Conservation (phyloP, 2,888 invertebrate genomes). For the Pherbina coryleti region DNA sequence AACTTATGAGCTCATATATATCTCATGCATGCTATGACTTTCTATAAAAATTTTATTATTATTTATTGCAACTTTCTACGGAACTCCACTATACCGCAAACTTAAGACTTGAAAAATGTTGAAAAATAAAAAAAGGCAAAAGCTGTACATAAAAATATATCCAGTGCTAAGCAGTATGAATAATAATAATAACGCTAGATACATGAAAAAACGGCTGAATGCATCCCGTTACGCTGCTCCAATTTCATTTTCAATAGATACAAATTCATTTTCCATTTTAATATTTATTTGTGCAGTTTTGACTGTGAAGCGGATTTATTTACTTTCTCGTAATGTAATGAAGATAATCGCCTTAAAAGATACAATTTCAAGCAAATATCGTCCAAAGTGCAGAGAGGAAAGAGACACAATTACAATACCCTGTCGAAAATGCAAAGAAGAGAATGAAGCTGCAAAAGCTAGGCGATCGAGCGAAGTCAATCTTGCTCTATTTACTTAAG, state of each 20-base stretch:
- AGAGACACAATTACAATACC: no score
- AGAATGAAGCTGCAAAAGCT: background rate
- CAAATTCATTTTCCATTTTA: slow-evolving; percentile 2
- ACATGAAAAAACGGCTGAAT: background rate
- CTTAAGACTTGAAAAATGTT: background rate
- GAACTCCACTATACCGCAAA: background rate
- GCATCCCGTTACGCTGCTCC: background rate
- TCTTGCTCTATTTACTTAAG: no score
- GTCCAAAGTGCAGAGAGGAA: background rate
- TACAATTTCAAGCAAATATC: background rate
- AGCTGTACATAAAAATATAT: background rate
- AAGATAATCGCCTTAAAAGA: slow-evolving; percentile 32
- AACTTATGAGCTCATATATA: background rate
- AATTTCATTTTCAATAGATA: background rate
- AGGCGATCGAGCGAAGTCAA: background rate
- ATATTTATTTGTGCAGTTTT: background rate
- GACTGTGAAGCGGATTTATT: background rate
- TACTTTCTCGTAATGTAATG: slow-evolving; percentile 19
- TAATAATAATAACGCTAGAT: background rate
- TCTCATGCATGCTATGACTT: background rate
- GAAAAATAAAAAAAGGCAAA: background rate
- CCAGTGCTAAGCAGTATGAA: background rate
- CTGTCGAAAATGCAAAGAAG: no score
- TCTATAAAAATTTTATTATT: background rate
- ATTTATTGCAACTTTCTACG: slow-evolving; percentile 1